Evolutionary conservation across 2,113 vertebrate genomes (phyloP), one percentile per base, ranked within the genome.

Genomic region (Ornithorhynchus anatinus): DNA sequence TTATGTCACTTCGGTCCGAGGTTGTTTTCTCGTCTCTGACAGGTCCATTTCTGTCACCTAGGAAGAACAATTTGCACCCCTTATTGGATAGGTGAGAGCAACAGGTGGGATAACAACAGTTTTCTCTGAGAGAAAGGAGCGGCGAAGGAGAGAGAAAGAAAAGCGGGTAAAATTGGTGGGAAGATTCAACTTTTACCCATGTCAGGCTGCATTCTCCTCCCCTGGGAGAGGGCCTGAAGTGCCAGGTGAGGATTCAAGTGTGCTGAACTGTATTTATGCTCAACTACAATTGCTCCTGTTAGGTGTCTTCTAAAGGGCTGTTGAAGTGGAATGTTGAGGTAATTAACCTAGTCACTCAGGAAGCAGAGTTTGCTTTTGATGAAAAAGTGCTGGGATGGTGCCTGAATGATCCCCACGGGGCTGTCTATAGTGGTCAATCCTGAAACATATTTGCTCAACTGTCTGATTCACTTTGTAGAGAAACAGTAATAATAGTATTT

Each of bases 1-100:
- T 73, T 72, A 57, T 13, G 39, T 17, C 44, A 80, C 48, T 67
- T 23, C 25, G 79, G 31, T 3, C 2, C 78, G 69, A 64, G 70
- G 20, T 19, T 57, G 3, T 37, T 75, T 14, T 75, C 12, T 15
- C 53, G 67, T 73, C 52, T 69, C 47, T 59, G 43, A 73, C 60
- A 71, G 63, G 51, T 54, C 42, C 17, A 48, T 43, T 59, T 35
- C 51, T 53, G 23, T 48, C 38, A 67, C 44, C 48, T 57, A 71
- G 23, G 22, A 31, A 68, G 36, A 71, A 16, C 48, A 71, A 71
- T 71, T 76, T 76, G 42, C 29, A 31, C 19, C 20, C 68, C 16
- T 53, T 72, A 75, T 11, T 11, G 12, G 68, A n/a, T 22, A 65
- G 19, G 9, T 52, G 63, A 68, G 35, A 58, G 38, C 13, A 60